Base-by-base conservation (phyloP, 2,888 invertebrate species). In the Cosmopolites sordidus region DNA sequence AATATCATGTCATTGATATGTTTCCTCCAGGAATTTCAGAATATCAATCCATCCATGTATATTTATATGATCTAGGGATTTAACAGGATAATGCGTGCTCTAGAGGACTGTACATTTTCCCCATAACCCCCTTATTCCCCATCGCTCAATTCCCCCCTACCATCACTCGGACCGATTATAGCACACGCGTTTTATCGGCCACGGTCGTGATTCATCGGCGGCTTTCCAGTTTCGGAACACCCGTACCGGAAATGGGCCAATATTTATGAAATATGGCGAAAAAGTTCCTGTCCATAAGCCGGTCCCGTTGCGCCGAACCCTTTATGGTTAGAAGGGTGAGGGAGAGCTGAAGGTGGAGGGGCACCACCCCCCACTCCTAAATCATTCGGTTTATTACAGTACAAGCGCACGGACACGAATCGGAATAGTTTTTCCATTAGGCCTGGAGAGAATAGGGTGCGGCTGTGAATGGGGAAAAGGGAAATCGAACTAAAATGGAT, bases 181-280 rank as follows among this genome's bases (percentile, higher is more conserved):
- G 27, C 27, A 5, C 9, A 11, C n/a, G 33, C 33, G 33, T 12
- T 33, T 33, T 33, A 33, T 33, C n/a, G 33, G 33, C 33, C 33
- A 12, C n/a, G 33, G 11, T 12, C 33, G 11, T 33, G 33, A 33
- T 12, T 33, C 33, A 33, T 33, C 11, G 33, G 33, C 33, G 33
- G 33, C 33, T 33, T 12, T 33, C 11, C 33, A 11, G 33, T 33
- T 33, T 33, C 33, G 33, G 33, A 12, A 15, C 46, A 22, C 29
- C 33, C 41, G 41, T 29, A 16, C 51, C 42, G 51, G 49, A 54
- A 54, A 54, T 54, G 54, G 50, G 44, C 45, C 38, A 50, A 54
- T 50, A 54, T 51, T 54, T 54, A 50, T 54, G 54, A 54, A 50
- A 50, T 50, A 54, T 45, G 50, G 43, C 54, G 44, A 51, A 50